phyloP scores from a whole-genome alignment of 2,797 vertebrate species.

The Buphagus erythrorhynchus region DNA sequence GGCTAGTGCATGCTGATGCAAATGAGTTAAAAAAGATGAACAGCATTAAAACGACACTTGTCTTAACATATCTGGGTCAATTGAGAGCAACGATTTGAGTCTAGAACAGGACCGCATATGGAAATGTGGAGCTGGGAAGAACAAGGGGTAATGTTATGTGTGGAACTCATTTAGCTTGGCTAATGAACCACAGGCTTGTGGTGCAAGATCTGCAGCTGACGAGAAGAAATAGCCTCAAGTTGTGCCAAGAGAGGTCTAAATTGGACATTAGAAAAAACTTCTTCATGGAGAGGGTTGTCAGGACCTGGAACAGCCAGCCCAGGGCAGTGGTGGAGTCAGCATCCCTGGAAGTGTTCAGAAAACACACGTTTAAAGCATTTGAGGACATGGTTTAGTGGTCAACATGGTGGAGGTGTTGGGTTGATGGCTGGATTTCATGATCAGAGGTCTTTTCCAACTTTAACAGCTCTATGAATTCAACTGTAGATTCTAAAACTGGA shows the following conservation, averaged over 20 bases:
- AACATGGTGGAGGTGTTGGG: not conserved
- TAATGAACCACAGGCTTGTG: accelerated
- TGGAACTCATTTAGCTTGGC: not conserved
- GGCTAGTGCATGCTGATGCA: conserved; percentile 79
- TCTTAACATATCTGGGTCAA: not conserved
- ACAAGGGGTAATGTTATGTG: not conserved
- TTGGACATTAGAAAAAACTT: not conserved
- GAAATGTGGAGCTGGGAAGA: conserved; percentile 35
- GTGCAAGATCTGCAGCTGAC: not conserved
- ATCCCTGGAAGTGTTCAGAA: not conserved
- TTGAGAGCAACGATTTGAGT: conserved; percentile 10
- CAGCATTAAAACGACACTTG: conserved; percentile 71
- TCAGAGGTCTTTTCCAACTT: not conserved
- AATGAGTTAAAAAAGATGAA: conserved; percentile 80
- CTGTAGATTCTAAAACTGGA: not conserved
- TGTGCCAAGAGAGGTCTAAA: not conserved
- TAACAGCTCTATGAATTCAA: not conserved
- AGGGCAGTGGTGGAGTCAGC: not conserved
- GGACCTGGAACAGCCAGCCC: not conserved
- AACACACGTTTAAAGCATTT: not conserved
- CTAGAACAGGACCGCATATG: not conserved
- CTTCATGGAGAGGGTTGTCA: not conserved
- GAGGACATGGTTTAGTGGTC: not conserved
- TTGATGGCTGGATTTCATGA: not conserved
- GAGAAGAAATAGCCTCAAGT: not conserved